Conservation (phyloP, 2,888 invertebrate species). For the Pelosia muscerda region DNA sequence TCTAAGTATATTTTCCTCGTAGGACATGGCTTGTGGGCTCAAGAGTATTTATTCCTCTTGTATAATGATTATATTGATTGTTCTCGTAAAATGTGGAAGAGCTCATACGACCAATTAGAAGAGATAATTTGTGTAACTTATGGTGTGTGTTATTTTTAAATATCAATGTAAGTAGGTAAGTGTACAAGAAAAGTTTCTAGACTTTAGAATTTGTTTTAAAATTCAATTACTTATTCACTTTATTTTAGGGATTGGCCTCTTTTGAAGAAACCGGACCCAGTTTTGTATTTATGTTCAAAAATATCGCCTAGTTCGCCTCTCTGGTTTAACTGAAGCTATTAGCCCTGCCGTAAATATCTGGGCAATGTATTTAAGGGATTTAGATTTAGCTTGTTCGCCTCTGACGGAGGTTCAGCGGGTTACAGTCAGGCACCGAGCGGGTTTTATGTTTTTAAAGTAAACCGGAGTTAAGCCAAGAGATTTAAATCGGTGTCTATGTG, state of each 20-base stretch:
- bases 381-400: slow-evolving; percentile 77
- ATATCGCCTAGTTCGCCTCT: slow-evolving; percentile 62
- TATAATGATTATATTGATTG: slow-evolving; percentile 80
- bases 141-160: not conserved
- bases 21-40: slow-evolving; percentile 39
- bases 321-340: slow-evolving; percentile 77
- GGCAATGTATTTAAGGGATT: slow-evolving; percentile 82
- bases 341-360: slow-evolving; percentile 84
- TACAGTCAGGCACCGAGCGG: slow-evolving; percentile 62
- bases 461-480: slow-evolving; percentile 50
- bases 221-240: slow-evolving; percentile 33
- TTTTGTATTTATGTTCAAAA: slow-evolving; percentile 52
- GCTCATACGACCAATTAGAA: slow-evolving; percentile 48
- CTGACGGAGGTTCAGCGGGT: slow-evolving; percentile 79
- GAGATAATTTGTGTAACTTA: slow-evolving; percentile 44
- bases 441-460: slow-evolving; percentile 64
- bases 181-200: not conserved
- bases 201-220: slow-evolving; percentile 31
- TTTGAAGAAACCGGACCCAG: slow-evolving; percentile 37
- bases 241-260: slow-evolving; percentile 41
- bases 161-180: no score
- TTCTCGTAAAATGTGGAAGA: slow-evolving; percentile 65
- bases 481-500: slow-evolving; percentile 25
- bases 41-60: slow-evolving; percentile 76
- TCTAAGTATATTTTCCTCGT: slow-evolving; percentile 74